Conservation (phyloP, 2,797 vertebrate species). For the Oceanodroma leucorhoa region DNA sequence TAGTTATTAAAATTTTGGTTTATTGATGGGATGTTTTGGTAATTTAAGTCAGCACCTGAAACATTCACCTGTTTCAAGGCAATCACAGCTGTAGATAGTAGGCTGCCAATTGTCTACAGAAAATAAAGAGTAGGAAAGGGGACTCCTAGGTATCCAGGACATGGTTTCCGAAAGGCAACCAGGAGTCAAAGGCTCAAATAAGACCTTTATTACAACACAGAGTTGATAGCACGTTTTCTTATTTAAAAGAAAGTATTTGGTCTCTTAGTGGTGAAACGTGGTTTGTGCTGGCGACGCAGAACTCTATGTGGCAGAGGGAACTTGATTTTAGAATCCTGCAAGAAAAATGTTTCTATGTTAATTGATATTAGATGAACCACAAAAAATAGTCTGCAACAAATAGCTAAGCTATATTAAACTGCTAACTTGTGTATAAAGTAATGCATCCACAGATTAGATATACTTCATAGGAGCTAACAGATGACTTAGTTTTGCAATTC, state of each 20-base stretch:
- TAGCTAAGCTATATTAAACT: neutral
- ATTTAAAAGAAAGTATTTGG: slow-evolving; percentile 95
- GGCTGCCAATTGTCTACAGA: neutral
- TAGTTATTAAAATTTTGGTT: neutral
- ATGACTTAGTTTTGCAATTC: neutral
- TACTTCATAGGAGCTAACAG: neutral
- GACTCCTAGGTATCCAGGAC: neutral
- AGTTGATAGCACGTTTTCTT: neutral
- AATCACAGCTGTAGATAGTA: accelerated
- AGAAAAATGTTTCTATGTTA: neutral
- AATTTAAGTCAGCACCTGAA: neutral
- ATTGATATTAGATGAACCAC: neutral
- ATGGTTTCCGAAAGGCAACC: neutral
- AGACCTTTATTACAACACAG: slow-evolving; percentile 58
- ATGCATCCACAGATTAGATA: neutral
- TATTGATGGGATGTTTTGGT: neutral
- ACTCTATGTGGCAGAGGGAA: slow-evolving; percentile 97
- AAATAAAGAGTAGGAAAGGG: neutral
- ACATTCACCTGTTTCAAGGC: neutral
- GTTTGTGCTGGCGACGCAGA: slow-evolving; percentile 94
- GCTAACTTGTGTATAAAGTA: neutral
- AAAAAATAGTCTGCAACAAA: neutral
- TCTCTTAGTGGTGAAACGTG: slow-evolving; percentile 99
- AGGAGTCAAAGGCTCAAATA: neutral
- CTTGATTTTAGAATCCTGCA: slow-evolving; percentile 72